Conservation (phyloP, 2,113 vertebrate species). For the Vidua macroura region DNA sequence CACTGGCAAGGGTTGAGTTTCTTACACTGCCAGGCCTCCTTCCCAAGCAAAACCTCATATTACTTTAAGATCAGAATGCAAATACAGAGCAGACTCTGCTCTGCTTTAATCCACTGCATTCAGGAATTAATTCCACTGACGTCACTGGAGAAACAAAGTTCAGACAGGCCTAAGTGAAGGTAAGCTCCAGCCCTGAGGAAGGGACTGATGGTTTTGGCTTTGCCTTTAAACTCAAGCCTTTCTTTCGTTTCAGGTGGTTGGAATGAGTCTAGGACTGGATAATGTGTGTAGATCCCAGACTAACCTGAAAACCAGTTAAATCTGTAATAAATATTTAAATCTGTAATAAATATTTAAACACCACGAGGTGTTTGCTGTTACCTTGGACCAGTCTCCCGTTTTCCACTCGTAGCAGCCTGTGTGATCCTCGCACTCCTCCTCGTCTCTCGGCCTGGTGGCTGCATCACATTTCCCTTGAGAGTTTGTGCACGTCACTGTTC, state of each 20-base stretch:
- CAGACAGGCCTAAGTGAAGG: not conserved
- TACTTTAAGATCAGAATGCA: not conserved
- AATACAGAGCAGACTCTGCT: not conserved
- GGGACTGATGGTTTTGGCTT: not conserved
- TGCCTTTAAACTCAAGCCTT: not conserved
- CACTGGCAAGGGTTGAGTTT: not conserved
- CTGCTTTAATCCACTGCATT: not conserved
- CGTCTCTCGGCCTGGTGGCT: conserved; percentile 76
- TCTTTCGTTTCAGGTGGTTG: not conserved
- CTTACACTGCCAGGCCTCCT: not conserved
- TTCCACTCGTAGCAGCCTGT: conserved; percentile 93
- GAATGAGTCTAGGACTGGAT: not conserved
- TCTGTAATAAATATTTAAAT: not conserved
- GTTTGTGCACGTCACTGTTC: conserved; percentile 88
- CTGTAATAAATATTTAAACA: not conserved
- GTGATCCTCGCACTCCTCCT: conserved; percentile 88
- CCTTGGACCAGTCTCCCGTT: conserved; percentile 96
- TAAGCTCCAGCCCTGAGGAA: not conserved
- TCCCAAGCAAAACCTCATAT: not conserved
- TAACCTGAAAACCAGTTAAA: not conserved
- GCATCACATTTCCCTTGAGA: conserved; percentile 87
- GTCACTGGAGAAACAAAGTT: not conserved
- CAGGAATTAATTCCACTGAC: not conserved
- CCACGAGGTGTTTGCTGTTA: not conserved
- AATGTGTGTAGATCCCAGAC: not conserved